Conservation (phyloP, 2,888 invertebrate genomes). For the Zygothrica quintamaculata region DNA sequence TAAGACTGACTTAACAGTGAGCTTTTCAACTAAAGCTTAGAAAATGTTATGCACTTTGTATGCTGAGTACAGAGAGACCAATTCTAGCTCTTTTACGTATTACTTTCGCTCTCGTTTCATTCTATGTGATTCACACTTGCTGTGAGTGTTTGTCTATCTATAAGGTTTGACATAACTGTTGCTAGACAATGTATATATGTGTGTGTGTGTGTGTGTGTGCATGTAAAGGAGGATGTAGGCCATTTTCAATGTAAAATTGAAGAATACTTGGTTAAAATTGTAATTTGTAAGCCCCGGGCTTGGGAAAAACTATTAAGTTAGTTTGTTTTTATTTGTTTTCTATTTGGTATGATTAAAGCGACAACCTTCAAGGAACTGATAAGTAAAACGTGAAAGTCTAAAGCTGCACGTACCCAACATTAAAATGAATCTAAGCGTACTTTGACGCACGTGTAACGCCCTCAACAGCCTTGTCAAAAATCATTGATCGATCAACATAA, state of each 20-base stretch:
- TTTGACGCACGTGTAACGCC: slow-evolving; percentile 60
- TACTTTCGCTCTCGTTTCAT: slow-evolving; percentile 50
- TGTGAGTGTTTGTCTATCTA: too few relatives aligned
- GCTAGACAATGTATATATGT: too few relatives aligned
- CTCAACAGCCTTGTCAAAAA: slow-evolving; percentile 55
- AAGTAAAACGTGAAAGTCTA: slow-evolving; percentile 55
- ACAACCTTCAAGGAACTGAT: slow-evolving; percentile 53
- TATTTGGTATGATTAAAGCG: slow-evolving; percentile 29
- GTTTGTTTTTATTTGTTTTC: slow-evolving; percentile 14
- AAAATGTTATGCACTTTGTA: background rate
- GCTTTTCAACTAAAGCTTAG: slow-evolving; percentile 42
- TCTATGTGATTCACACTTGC: background rate
- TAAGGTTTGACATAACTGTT: too few relatives aligned
- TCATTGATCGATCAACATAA: slow-evolving; percentile 58
- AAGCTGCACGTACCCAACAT: slow-evolving; percentile 59
- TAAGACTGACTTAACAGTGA: slow-evolving; percentile 1
- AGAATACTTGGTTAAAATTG: too few relatives aligned
- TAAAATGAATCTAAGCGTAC: slow-evolving; percentile 59
- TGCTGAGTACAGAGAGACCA: slow-evolving; percentile 1
- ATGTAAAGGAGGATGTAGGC: too few relatives aligned
- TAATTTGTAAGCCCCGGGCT: slow-evolving; percentile 1
- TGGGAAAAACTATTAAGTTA: slow-evolving; percentile 9
- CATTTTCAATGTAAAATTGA: too few relatives aligned
- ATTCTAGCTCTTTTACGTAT: slow-evolving; percentile 1
- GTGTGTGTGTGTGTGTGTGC: too few relatives aligned